Evolutionary conservation across 2,113 vertebrate species (phyloP).

Genomic region (Mungos mungo): DNA sequence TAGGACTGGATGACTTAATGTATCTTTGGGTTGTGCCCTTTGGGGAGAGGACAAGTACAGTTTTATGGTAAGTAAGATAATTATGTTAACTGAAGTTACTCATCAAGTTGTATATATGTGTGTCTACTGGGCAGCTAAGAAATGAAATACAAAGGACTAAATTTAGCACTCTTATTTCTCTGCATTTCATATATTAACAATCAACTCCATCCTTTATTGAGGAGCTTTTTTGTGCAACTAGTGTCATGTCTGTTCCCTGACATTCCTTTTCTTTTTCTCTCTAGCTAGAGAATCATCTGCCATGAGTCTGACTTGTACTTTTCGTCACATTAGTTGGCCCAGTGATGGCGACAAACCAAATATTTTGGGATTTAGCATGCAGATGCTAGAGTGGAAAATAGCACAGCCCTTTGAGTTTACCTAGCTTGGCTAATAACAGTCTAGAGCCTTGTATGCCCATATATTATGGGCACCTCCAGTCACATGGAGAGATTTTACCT

Average conservation of each 20-base stretch:
- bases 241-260: neutral
- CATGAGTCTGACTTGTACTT: neutral
- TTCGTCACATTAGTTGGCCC: neutral
- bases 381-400: neutral
- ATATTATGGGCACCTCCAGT: neutral
- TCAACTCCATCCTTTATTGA: neutral
- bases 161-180: neutral
- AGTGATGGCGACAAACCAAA: neutral
- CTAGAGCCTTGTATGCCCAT: neutral
- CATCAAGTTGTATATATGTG: neutral
- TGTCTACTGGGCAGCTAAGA: neutral
- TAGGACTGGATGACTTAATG: neutral
- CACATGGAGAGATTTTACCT: neutral
- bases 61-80: constrained; percentile 26
- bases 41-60: neutral
- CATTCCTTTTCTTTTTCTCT: neutral
- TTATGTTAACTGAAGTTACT: neutral
- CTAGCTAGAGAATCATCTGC: neutral
- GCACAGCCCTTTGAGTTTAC: neutral
- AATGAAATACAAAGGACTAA: neutral
- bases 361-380: neutral
- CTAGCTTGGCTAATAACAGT: neutral
- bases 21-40: neutral
- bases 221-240: neutral
- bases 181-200: neutral